Conservation (phyloP, 2,797 vertebrate species). For the Acridotheres tristis region DNA sequence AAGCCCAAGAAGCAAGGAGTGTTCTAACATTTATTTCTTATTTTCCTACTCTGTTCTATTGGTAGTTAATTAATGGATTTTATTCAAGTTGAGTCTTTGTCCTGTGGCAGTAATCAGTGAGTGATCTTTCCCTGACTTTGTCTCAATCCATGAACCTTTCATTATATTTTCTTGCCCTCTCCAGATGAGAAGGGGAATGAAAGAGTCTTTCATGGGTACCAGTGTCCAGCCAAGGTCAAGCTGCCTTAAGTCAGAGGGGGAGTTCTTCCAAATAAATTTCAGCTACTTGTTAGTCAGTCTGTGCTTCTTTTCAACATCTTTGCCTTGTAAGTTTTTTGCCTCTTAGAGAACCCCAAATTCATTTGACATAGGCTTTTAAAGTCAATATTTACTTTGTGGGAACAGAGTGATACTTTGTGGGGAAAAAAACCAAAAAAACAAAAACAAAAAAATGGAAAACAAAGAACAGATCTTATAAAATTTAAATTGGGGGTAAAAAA, state of each 20-base stretch:
- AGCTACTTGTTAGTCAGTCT: not conserved
- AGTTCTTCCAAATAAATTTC: not conserved
- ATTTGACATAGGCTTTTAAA: not conserved
- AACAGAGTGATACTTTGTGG: not conserved
- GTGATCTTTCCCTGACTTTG: not conserved
- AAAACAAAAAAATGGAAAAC: not conserved
- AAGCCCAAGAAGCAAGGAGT: not conserved
- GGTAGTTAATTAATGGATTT: not conserved
- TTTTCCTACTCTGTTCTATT: not conserved
- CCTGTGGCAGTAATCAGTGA: not conserved
- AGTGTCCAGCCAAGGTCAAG: not conserved
- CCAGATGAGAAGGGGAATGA: not conserved
- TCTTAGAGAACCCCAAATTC: not conserved
- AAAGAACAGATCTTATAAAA: not conserved
- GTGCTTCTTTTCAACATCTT: not conserved
- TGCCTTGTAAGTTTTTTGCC: not conserved
- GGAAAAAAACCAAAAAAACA: not conserved
- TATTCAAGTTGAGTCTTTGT: not conserved
- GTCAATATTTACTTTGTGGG: not conserved
- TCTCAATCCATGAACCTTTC: fast-evolving
- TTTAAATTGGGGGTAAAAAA: not conserved
- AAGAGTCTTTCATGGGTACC: not conserved
- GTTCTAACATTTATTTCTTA: not conserved
- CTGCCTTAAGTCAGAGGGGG: not conserved
- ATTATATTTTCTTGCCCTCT: not conserved